Evolutionary conservation across 2,888 invertebrate genomes (phyloP).

Genomic region (Adineta ricciae): DNA sequence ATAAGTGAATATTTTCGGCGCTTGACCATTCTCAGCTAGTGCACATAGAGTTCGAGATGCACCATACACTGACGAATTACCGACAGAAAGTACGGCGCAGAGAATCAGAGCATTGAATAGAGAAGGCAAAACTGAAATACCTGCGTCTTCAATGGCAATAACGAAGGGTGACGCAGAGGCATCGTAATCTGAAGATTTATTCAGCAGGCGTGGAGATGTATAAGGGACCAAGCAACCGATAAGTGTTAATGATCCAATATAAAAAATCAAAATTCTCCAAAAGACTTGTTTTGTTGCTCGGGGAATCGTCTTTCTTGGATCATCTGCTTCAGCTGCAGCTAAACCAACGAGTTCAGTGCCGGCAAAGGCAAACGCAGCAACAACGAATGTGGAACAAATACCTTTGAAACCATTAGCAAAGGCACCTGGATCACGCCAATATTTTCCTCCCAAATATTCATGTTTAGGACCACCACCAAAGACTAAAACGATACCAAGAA

Average conservation of each 20-base stretch:
- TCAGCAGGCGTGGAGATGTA: conserved; percentile 5
- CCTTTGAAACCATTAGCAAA: conserved; percentile 24
- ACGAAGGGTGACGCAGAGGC: conserved; percentile 24
- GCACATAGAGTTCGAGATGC: conserved; percentile 22
- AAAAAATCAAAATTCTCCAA: conserved; percentile 29
- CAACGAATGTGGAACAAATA: conserved; percentile 20
- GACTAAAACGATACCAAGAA: conserved; percentile 18
- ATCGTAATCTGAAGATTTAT: not conserved
- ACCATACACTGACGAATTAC: conserved; percentile 20
- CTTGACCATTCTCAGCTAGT: conserved; percentile 20
- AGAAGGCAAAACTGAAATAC: conserved; percentile 18
- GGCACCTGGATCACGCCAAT: conserved; percentile 24
- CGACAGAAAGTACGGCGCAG: conserved; percentile 7
- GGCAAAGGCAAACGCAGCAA: conserved; percentile 23
- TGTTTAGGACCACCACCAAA: not conserved
- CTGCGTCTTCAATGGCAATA: conserved; percentile 23
- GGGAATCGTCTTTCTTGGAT: conserved; percentile 20
- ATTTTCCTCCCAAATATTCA: not conserved
- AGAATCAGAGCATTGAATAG: conserved; percentile 27
- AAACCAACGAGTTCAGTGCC: conserved; percentile 25
- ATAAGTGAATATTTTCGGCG: conserved; percentile 21
- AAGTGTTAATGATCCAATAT: not conserved
- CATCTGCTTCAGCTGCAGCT: conserved; percentile 20
- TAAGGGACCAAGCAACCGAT: conserved; percentile 22
- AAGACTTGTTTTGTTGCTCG: conserved; percentile 26